Evolutionary conservation across 2,888 invertebrate genomes (phyloP).

Genomic region (Lasioglossum leucozonium): DNA sequence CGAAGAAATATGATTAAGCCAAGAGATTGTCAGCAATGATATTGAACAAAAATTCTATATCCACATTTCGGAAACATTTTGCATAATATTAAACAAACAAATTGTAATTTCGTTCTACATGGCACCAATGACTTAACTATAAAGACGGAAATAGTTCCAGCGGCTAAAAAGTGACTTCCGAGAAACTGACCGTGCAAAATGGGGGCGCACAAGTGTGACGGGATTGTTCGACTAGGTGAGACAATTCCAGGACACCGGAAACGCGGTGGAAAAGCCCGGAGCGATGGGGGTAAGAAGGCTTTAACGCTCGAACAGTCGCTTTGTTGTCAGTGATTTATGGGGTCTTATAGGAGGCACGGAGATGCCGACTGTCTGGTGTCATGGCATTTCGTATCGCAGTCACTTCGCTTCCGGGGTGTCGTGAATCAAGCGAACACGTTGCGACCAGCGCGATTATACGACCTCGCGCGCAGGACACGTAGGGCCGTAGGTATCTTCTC

Average conservation of each 20-base stretch:
- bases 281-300: constrained; percentile 43
- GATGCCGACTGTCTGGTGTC: constrained; percentile 69
- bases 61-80: too few species aligned
- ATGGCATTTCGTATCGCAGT: constrained; percentile 70
- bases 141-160: neutral
- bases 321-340: constrained; percentile 75
- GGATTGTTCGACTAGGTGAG: constrained; percentile 12
- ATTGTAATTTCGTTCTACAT: too few species aligned
- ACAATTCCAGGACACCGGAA: constrained; percentile 27
- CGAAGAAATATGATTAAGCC: too few species aligned
- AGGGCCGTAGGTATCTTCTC: constrained; percentile 50
- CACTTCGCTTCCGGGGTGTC: constrained; percentile 73
- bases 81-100: neutral
- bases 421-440: constrained; percentile 75
- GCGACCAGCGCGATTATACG: constrained; percentile 67
- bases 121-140: too few species aligned
- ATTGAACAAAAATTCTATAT: neutral
- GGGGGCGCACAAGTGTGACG: neutral
- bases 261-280: constrained; percentile 41
- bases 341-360: constrained; percentile 60
- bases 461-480: constrained; percentile 58
- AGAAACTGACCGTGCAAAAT: neutral
- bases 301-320: constrained; percentile 68
- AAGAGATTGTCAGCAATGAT: too few species aligned
- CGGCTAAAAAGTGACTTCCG: fast-evolving